A percentile compares a stretch with the other conserved stretches of the same genome.
phyloP scores from a whole-genome alignment of 2,113 vertebrate species.

The Dasyprocta punctata region DNA sequence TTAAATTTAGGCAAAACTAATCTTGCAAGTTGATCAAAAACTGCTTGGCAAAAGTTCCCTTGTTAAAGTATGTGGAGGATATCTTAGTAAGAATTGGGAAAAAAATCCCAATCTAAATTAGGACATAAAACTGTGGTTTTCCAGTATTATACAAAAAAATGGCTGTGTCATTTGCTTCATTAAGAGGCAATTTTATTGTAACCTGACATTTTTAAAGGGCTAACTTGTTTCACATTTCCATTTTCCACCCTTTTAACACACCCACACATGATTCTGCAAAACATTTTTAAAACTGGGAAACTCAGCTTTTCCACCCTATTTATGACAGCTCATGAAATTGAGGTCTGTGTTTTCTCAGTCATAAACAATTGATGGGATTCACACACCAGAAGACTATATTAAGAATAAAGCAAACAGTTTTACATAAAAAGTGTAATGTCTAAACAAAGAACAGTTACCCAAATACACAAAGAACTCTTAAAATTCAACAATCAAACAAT shows the following conservation, averaged over 20 bases:
- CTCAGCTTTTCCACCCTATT: background rate
- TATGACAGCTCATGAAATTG: background rate
- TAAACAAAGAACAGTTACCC: background rate
- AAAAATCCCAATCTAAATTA: constrained; percentile 38
- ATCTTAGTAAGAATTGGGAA: constrained; percentile 25
- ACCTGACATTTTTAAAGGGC: constrained; percentile 57
- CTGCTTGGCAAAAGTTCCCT: background rate
- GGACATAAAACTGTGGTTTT: constrained; percentile 30
- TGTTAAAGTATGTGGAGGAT: constrained; percentile 52
- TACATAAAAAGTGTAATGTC: background rate
- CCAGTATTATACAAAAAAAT: background rate
- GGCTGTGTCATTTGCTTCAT: constrained; percentile 31
- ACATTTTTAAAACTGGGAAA: constrained; percentile 8
- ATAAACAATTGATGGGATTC: background rate
- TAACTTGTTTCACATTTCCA: constrained; percentile 43
- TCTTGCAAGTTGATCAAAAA: constrained; percentile 65
- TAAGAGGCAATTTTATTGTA: constrained; percentile 52
- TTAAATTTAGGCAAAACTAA: constrained; percentile 71
- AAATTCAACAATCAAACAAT: background rate
- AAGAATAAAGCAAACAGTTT: background rate
- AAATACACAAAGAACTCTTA: background rate
- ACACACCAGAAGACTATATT: background rate
- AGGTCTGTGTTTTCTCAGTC: background rate
- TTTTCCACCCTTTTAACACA: background rate
- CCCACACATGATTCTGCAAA: background rate